Conservation (phyloP, 1,140 invertebrate genomes). For the Musca domestica region DNA sequence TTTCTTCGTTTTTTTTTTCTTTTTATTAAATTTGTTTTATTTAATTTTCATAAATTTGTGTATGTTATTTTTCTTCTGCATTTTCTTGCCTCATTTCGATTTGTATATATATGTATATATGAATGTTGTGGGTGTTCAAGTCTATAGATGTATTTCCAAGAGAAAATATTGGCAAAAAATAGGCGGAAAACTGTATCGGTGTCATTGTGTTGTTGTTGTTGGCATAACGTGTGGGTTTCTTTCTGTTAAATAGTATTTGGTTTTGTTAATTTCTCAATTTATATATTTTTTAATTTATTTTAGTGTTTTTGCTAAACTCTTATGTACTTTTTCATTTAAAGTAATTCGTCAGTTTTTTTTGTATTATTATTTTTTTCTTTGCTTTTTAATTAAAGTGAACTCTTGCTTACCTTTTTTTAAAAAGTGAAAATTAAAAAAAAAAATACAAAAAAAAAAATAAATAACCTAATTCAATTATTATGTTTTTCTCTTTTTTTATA, state of each 20-base stretch:
- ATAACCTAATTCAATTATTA: no score
- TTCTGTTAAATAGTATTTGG: background rate
- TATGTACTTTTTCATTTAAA: conserved; percentile 22
- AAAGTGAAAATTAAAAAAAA: no score
- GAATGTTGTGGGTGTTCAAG: no score
- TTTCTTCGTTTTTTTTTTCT: no score
- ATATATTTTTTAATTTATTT: no score
- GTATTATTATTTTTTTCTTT: background rate
- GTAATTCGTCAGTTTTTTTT: conserved; percentile 15
- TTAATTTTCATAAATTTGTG: background rate
- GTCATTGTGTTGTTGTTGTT: background rate
- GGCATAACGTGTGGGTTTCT: background rate
- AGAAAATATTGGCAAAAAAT: no score
- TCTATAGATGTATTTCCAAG: no score
- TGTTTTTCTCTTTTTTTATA: no score
- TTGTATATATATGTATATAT: no score
- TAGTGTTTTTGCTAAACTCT: conserved; percentile 12
- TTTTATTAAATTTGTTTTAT: conserved; percentile 7
- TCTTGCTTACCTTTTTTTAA: conserved; percentile 6
- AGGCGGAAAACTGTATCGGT: no score
- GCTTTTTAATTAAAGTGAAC: background rate
- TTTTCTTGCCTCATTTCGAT: no score
- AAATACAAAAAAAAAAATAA: background rate
- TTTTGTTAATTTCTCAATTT: background rate
- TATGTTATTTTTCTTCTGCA: background rate